Base-by-base conservation (phyloP, 2,797 vertebrate genomes). In the Hyperoplus lanceolatus region DNA sequence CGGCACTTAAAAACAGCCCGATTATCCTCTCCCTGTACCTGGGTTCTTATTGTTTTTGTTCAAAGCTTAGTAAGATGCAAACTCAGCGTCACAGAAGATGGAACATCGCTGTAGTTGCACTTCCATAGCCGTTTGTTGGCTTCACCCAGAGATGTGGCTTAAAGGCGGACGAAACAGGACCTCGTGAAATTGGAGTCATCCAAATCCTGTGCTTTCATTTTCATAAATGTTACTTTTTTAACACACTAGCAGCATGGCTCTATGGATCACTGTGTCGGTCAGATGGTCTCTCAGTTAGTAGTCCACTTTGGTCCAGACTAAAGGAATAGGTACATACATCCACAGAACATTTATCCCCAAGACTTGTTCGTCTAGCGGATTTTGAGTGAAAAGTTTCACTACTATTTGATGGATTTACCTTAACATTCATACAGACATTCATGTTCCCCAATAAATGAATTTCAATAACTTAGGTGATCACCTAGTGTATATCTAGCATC, bases 11-110 rank as follows among this genome's bases (percentile, higher is more conserved):
- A 70, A 38, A 11, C 1, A 4, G 9, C 49, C n/a, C 36, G 2
- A 3, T 45, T 62, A 76, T 75, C 45, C 59, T 59, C 14, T 61
- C 36, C 59, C 45, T 56, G 16, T 70, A 42, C 63, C 64, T 76
- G 61, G 43, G 36, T 73, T 7, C 46, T 60, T 65, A 51, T 56
- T 72, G 69, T 73, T 74, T 71, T 77, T 53, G 80, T 64, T 59
- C n/a, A 16, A 72, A 6, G 8, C 29, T 45, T 16, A 45, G 11
- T 77, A 58, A 79, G 21, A 18, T 56, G 51, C 29, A 75, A 39
- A 61, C 39, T 51, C 43, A 29, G 15, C 41, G 10, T 39, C 21
- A 8, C 29, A 10, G 29, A 11, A 8, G 3, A 36, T 43, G 50
- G 15, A 51, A 55, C n/a, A 45, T 54, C 53, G 16, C 51, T 38